These are phyloP conservation scores for Poeciliopsis turneri DNA, from an alignment of 2,797 vertebrate species.

Conservation along the genomic window DNA sequence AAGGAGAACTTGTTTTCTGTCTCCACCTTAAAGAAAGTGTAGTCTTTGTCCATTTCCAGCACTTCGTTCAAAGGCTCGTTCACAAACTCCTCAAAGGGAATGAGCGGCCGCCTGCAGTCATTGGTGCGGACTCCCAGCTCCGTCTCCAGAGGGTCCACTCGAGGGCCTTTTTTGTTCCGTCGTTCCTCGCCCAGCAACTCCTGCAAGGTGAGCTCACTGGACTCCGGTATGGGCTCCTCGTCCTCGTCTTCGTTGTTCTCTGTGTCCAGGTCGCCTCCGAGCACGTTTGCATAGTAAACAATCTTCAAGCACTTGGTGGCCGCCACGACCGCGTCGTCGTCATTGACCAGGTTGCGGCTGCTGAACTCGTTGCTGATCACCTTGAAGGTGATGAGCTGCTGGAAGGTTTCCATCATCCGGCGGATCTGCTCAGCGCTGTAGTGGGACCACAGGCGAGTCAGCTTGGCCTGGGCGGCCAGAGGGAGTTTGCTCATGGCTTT, in stretches of 20 bases:
- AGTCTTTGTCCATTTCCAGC: conserved; percentile 99
- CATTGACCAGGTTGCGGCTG: conserved; percentile 94
- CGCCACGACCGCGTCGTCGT: conserved; percentile 95
- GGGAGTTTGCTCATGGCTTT: conserved; percentile 99
- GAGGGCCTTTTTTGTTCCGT: conserved; percentile 95
- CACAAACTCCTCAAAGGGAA: conserved; percentile 96
- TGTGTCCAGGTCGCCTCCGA: conserved; percentile 93
- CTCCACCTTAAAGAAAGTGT: conserved; percentile 99
- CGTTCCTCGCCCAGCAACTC: conserved; percentile 96
- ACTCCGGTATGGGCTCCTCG: conserved; percentile 95
- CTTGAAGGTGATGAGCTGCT: conserved; percentile 98
- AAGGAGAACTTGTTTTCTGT: conserved; percentile 99
- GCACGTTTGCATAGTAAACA: conserved; percentile 98
- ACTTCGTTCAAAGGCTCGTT: conserved; percentile 99
- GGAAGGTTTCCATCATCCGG: conserved; percentile 98
- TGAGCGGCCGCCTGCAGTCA: conserved; percentile 94
- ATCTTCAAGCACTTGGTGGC: conserved; percentile 99
- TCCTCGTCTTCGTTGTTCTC: conserved; percentile 97
- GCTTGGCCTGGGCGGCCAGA: conserved; percentile 91
- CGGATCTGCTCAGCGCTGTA: conserved; percentile 92
- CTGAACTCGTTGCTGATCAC: conserved; percentile 99
- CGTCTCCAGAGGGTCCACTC: conserved; percentile 95
- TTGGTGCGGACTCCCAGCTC: conserved; percentile 95
- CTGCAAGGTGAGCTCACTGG: conserved; percentile 95
- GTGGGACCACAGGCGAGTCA: conserved; percentile 91